Evolutionary conservation across 2,888 invertebrate species (phyloP).

Genomic region (Minunthozetes semirufus): DNA sequence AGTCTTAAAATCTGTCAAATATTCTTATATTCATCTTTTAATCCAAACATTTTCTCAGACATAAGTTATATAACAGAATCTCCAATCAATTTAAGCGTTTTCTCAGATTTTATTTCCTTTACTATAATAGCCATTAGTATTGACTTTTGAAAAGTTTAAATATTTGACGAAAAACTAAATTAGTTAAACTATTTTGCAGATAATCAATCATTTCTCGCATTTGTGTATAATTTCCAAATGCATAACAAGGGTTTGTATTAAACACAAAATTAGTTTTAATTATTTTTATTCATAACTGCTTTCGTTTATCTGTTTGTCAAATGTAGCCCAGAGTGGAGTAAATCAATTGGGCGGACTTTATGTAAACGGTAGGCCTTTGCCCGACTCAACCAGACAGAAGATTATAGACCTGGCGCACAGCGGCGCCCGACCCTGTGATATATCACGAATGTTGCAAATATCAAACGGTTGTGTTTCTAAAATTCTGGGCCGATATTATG

Average conservation of each 20-base stretch:
- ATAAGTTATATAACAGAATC: too few relatives aligned
- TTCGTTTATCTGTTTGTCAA: not conserved
- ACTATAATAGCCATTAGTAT: not conserved
- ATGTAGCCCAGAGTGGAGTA: slow-evolving; percentile 86
- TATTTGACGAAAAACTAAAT: not conserved
- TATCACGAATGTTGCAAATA: slow-evolving; percentile 87
- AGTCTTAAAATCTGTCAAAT: slow-evolving; percentile 22
- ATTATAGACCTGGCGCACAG: slow-evolving; percentile 91
- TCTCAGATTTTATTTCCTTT: not conserved
- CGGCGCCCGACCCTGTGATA: slow-evolving; percentile 94
- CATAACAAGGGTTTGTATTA: slow-evolving; percentile 23
- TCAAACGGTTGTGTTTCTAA: slow-evolving; percentile 96
- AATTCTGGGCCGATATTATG: slow-evolving; percentile 94
- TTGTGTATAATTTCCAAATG: not conserved
- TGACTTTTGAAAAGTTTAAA: too few relatives aligned
- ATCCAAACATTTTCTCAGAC: not conserved
- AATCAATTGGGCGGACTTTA: slow-evolving; percentile 98
- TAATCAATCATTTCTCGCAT: slow-evolving; percentile 17
- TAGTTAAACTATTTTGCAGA: slow-evolving; percentile 16
- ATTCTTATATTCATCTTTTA: slow-evolving; percentile 13
- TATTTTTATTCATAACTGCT: not conserved
- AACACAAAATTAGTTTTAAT: not conserved
- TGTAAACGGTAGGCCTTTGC: slow-evolving; percentile 89
- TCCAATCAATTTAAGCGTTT: slow-evolving; percentile 18
- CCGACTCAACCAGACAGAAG: slow-evolving; percentile 92